Conservation (phyloP, 2,888 invertebrate species). For the Globia sparganii region DNA sequence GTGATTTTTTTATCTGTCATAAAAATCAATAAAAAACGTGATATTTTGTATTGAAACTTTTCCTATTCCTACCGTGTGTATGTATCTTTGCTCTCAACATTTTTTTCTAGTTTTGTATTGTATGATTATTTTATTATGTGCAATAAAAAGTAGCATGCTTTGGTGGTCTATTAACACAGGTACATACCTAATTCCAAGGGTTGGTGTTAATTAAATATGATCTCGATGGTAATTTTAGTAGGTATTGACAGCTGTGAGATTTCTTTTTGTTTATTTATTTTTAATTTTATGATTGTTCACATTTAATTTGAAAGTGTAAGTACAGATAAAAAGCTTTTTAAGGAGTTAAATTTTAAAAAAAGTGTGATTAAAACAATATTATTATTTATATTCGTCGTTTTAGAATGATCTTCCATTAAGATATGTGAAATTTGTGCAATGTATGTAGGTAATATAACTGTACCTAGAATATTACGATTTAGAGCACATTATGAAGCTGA, state of each 20-base stretch:
- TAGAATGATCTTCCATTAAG: neutral
- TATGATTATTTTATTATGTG: neutral
- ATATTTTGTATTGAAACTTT: constrained; percentile 15
- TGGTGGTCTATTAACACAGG: neutral
- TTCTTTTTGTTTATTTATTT: neutral
- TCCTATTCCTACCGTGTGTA: constrained; percentile 19
- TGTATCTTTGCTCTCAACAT: neutral
- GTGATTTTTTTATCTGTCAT: neutral
- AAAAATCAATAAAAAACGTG: neutral
- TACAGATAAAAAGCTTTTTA: neutral
- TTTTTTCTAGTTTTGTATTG: neutral
- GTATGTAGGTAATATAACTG: constrained; percentile 7
- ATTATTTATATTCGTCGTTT: neutral
- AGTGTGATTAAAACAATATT: neutral
- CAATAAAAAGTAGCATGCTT: neutral
- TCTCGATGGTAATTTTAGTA: constrained; percentile 23
- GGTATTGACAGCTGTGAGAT: neutral
- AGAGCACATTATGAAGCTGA: constrained; percentile 11
- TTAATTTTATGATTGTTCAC: neutral
- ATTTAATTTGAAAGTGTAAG: constrained; percentile 3
- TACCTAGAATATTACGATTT: neutral
- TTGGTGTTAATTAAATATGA: constrained; percentile 20
- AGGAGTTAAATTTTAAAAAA: neutral
- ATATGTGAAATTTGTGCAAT: constrained; percentile 3
- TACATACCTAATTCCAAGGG: neutral